Evolutionary conservation across 1,140 invertebrate species (phyloP), one percentile per base, ranked within the genome.

Genomic region (Drosophila aff.): DNA sequence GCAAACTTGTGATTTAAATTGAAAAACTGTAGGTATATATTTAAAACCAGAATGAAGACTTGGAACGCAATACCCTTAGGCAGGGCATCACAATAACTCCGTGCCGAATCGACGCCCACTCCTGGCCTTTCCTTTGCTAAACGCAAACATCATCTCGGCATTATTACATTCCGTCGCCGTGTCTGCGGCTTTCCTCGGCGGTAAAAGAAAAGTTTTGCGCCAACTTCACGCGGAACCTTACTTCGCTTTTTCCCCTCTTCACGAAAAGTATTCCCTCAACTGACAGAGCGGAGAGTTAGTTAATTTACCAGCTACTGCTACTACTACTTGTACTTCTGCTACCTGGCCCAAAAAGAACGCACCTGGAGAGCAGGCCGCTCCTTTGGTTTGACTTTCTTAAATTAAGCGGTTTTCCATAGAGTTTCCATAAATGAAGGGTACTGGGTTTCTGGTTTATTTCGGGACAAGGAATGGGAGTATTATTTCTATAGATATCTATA

Each of bases 101-200:
- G 15, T 57, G 26, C 53, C 53, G 53, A 21, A 57, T 57, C 36
- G 53, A 57, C 53, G 53, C 53, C 53, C 53, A 57, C 53, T 57
- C 11, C 4, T 33, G 31, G 28, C 13, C 26, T 40, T 57, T 23
- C 33, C 53, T 57, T 57, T 57, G 59, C 59, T 62, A 33, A 62
- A 62, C 28, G 59, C 31, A 62, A 53, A 62, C 59, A 62, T 62
- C 43, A 59, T 59, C 57, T 43, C 57, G 57, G 38, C 38, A 59
- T 59, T 59, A 59, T 59, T 59, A 59, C 53, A 57, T 57, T 57
- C 53, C 53, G 53, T 57, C 53, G 52, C 52, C 55, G 55, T n/a
- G 38, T 41, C 55, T 58, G 50, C 36, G 21, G 55, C 15, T 40
- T 23, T 26, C 11, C 36, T 26, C 36, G 57, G 16, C 36, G 57